phyloP scores from a whole-genome alignment of 2,113 vertebrate species.

The Mohoua ochrocephala region DNA sequence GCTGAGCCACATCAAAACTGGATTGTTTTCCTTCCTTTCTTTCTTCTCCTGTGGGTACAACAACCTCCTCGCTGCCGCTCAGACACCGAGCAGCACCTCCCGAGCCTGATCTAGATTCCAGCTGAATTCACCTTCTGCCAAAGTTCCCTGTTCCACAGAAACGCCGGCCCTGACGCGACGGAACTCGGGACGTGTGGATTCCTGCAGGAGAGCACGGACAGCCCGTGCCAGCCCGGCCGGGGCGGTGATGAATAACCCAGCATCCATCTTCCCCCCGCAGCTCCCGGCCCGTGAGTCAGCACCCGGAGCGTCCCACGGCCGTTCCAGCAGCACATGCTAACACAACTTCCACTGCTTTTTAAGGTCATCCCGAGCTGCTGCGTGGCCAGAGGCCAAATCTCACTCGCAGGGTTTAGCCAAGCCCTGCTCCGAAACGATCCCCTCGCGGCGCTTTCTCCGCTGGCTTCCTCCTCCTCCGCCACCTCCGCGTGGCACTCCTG shows the following conservation, averaged over 20 bases:
- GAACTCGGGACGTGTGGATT: not conserved
- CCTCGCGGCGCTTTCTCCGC: not conserved
- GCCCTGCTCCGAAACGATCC: not conserved
- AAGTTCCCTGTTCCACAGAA: fast-evolving
- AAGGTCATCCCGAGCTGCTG: constrained; percentile 38
- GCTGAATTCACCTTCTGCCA: not conserved
- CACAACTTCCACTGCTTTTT: constrained; percentile 22
- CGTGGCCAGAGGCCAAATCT: not conserved
- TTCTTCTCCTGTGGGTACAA: not conserved
- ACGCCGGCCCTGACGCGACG: fast-evolving
- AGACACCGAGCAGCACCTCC: not conserved
- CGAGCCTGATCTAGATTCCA: not conserved
- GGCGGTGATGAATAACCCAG: not conserved
- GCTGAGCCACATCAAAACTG: not conserved
- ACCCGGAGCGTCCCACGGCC: not conserved
- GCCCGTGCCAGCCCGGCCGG: not conserved
- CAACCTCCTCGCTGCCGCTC: fast-evolving
- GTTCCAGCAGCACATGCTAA: not conserved
- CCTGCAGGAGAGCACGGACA: not conserved
- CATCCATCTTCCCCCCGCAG: not conserved
- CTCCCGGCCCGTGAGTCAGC: constrained; percentile 31
- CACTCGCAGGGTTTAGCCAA: not conserved
- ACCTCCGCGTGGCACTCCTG: not conserved
- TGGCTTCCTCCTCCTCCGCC: not conserved
- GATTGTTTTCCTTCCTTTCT: not conserved